Conservation (phyloP, 1,140 invertebrate species). For the Gryon sp. region DNA sequence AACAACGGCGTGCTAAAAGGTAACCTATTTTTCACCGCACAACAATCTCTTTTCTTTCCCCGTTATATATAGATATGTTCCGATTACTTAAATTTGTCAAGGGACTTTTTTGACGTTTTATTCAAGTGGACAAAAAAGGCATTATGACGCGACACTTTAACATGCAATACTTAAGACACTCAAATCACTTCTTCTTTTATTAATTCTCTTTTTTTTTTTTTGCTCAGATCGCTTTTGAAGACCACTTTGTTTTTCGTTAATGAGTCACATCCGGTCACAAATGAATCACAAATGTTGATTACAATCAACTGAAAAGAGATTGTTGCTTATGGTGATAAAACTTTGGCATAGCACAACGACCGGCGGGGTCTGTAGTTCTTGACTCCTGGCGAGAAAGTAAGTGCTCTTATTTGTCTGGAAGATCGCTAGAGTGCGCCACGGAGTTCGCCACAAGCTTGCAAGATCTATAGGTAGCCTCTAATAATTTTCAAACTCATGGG, state of each 20-base stretch:
- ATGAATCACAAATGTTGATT: conserved; percentile 4
- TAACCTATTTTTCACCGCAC: conserved; percentile 71
- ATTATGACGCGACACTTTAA: conserved; percentile 31
- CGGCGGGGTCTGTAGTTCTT: conserved; percentile 59
- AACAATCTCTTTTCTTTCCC: conserved; percentile 54
- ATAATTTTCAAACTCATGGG: conserved; percentile 73
- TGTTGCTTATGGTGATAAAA: conserved; percentile 9
- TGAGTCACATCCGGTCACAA: conserved; percentile 23
- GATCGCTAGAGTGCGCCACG: conserved; percentile 70
- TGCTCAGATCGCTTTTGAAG: neutral
- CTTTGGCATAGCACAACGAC: conserved; percentile 36
- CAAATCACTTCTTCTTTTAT: conserved; percentile 6
- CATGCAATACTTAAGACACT: conserved; percentile 26
- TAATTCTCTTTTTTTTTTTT: neutral
- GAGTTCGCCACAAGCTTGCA: conserved; percentile 63
- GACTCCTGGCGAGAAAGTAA: conserved; percentile 65
- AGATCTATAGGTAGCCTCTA: conserved; percentile 70
- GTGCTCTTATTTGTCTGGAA: conserved; percentile 47
- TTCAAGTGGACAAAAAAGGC: conserved; percentile 19
- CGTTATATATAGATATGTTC: conserved; percentile 3
- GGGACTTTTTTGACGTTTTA: neutral
- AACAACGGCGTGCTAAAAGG: conserved; percentile 72
- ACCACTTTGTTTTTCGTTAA: conserved; percentile 15
- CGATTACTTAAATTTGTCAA: conserved; percentile 18
- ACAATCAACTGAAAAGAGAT: conserved; percentile 45